Evolutionary conservation across 2,888 invertebrate species (phyloP).

Genomic region (Ypsolopha sequella): DNA sequence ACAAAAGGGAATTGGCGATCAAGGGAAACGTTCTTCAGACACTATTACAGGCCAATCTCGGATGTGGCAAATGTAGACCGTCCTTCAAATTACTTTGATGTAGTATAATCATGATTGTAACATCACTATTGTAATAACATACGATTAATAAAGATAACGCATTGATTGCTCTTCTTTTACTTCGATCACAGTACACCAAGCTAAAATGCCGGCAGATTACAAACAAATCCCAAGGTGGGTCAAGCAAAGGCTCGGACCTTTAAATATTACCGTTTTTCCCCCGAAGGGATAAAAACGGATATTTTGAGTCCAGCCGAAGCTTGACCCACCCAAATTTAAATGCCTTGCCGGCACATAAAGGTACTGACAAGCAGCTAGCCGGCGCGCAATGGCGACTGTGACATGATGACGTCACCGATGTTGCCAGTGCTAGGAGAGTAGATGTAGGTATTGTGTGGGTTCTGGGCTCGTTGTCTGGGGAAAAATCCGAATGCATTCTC

Average conservation of each 20-base stretch:
- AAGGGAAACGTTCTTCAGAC: background rate
- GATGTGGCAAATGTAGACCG: background rate
- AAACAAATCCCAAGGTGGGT: slow-evolving; percentile 2
- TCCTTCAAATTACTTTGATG: background rate
- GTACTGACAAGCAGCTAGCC: background rate
- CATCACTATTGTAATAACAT: background rate
- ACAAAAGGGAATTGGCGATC: background rate
- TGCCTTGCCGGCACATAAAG: slow-evolving; percentile 1
- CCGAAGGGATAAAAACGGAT: no score
- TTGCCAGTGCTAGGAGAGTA: no score
- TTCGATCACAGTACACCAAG: background rate
- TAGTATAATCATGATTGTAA: background rate
- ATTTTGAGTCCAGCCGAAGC: slow-evolving; percentile 2
- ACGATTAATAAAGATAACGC: no score
- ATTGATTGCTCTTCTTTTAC: no score
- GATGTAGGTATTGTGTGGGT: no score
- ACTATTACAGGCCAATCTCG: background rate
- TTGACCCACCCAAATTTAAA: slow-evolving; percentile 3
- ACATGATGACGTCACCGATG: no score
- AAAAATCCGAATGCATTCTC: no score
- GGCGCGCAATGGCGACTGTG: background rate
- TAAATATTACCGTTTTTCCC: slow-evolving; percentile 4
- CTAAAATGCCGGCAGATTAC: background rate
- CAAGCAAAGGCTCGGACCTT: slow-evolving; percentile 3
- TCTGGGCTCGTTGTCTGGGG: no score